Evolutionary conservation across 35 echinoderm and acorn worm species (phyloP).

Genomic region (Chiridota heheva): DNA sequence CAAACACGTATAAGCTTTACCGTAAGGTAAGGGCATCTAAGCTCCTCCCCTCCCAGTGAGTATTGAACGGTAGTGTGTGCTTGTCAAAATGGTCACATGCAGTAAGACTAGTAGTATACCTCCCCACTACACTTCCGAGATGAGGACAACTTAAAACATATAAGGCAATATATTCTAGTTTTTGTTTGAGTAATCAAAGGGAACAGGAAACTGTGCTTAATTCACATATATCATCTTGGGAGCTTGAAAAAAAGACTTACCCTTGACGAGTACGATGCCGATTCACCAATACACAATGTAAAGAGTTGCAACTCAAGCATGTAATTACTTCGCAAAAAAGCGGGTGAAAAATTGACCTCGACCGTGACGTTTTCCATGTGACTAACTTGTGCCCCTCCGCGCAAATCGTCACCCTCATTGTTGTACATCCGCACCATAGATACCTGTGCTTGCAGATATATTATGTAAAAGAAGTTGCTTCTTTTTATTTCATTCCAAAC

Average conservation of each 20-base stretch:
- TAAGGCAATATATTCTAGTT: background rate
- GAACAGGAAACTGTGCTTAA: background rate
- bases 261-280: conserved; percentile 18
- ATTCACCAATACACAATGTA: conserved; percentile 77
- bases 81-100: too few relatives aligned
- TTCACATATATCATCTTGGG: background rate
- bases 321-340: conserved; percentile 59
- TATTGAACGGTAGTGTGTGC: too few relatives aligned
- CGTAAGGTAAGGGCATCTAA: too few relatives aligned
- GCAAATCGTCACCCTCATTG: conserved; percentile 69
- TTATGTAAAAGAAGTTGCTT: too few relatives aligned
- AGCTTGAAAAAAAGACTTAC: conserved; percentile 23
- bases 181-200: background rate
- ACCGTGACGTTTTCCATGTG: conserved; percentile 70
- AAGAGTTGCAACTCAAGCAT: conserved; percentile 66
- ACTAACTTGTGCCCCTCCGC: conserved; percentile 42
- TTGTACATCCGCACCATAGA: conserved; percentile 50
- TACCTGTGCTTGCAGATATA: too few relatives aligned
- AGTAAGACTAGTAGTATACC: background rate
- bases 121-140: background rate
- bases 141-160: background rate
- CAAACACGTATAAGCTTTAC: too few relatives aligned
- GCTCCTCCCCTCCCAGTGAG: too few relatives aligned
- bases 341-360: conserved; percentile 73
- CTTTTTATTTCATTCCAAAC: too few relatives aligned